Percentiles rank a stretch among this genome's conserved stretches.
phyloP scores from a whole-genome alignment of 2,113 vertebrate species.

The Lepidothrix coronata region DNA sequence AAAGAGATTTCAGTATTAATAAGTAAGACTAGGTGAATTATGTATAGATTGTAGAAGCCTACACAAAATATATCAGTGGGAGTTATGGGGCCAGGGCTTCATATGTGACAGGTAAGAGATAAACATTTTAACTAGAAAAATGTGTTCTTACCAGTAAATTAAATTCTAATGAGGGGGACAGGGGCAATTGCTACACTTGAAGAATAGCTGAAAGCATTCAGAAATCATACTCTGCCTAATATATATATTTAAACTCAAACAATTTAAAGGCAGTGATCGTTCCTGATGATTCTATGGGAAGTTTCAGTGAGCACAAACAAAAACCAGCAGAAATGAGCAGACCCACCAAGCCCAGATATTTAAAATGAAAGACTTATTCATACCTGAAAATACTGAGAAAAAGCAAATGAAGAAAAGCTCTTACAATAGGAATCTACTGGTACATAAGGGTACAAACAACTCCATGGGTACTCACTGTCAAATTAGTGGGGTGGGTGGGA shows the following conservation, averaged over 20 bases:
- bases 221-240: neutral
- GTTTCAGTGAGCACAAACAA: neutral
- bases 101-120: neutral
- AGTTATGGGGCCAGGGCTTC: neutral
- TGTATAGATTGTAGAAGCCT: neutral
- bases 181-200: neutral
- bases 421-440: neutral
- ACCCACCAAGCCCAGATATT: neutral
- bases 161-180: neutral
- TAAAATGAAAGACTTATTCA: neutral
- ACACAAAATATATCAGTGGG: neutral
- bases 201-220: neutral
- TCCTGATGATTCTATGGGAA: neutral
- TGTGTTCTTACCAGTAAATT: neutral
- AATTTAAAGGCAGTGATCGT: neutral
- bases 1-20: neutral
- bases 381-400: neutral
- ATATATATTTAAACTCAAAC: neutral
- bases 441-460: neutral
- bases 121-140: neutral
- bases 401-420: neutral
- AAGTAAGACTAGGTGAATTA: neutral
- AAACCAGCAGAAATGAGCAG: neutral
- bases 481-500: neutral
- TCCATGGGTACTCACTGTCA: neutral